Base-by-base conservation (phyloP, 2,113 vertebrate species). In the Atrichornis clamosus region DNA sequence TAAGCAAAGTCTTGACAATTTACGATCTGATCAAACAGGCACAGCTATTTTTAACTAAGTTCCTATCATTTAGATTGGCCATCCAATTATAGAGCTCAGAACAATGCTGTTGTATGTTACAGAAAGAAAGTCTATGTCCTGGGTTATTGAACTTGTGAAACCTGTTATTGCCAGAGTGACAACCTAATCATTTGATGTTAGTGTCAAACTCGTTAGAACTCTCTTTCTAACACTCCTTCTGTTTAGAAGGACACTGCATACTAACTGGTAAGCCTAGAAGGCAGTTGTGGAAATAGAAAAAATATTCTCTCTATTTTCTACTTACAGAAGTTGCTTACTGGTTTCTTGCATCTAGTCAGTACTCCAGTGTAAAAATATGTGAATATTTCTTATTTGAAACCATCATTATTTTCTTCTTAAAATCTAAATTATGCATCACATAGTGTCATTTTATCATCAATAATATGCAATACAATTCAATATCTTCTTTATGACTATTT, bases 91-190 rank as follows among this genome's bases (percentile, higher is more conserved):
- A 20, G 67, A 90, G 32, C 27, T 84, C 17, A 67, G 26, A 32
- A 53, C 15, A 67, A 56, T 0, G 1, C 1, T 58, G 14, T 6
- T 23, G 9, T 16, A 42, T 3, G 1, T 15, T 55, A 39, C 9
- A 74, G 42, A 62, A 63, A 30, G 23, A 17, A 90, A 75, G 2
- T 3, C 13, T 26, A 3, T 58, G 13, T 14, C 8, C 14, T 65
- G 21, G 9, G 6, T 13, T 82, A 33, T n/a, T 73, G 44, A 63
- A 56, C 17, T 50, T 72, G 79, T 55, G 35, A 72, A 64, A 67
- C 11, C 19, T 79, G 6, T 73, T 60, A 47, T 20, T 62, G 10
- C 8, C 9, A 49, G 68, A 62, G 9, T 33, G 50, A 59, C 13
- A 14, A 17, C 8, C 22, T 84, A 65, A 62, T 32, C 8, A 30